Evolutionary conservation across 2,888 invertebrate genomes (phyloP).

Genomic region (Agrotis exclamationis): DNA sequence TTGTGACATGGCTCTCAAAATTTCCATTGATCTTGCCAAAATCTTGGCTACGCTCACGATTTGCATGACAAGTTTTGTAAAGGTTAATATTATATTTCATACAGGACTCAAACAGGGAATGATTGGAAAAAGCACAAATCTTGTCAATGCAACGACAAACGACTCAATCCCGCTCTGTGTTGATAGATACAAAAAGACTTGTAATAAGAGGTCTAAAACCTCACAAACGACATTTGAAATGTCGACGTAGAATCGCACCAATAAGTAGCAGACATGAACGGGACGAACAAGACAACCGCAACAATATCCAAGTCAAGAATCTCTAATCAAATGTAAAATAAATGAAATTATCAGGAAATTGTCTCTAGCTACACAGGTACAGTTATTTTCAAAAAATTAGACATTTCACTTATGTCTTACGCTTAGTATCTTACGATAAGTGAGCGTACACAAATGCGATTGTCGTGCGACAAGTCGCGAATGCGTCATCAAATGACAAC

Average conservation of each 20-base stretch:
- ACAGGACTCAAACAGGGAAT: constrained; percentile 62
- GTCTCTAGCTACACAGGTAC: constrained; percentile 90
- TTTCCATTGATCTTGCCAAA: not conserved
- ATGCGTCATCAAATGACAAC: constrained; percentile 78
- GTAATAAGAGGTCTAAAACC: not conserved
- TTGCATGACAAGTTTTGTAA: constrained; percentile 52
- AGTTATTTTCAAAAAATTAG: constrained; percentile 79
- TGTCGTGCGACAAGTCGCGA: constrained; percentile 60
- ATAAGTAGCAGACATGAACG: constrained; percentile 56
- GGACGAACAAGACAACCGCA: constrained; percentile 72
- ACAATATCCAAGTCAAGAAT: constrained; percentile 83
- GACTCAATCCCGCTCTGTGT: constrained; percentile 29
- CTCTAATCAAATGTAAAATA: constrained; percentile 63
- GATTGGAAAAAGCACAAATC: constrained; percentile 56
- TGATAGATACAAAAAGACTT: constrained; percentile 18
- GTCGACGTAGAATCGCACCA: constrained; percentile 41
- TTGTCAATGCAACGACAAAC: constrained; percentile 45
- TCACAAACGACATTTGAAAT: constrained; percentile 36
- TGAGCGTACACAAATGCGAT: constrained; percentile 71
- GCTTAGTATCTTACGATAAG: constrained; percentile 81
- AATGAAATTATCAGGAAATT: constrained; percentile 81
- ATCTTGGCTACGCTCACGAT: constrained; percentile 23
- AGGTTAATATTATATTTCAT: constrained; percentile 46
- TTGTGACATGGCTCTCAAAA: not conserved
- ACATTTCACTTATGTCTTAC: constrained; percentile 87